Evolutionary conservation across 2,797 vertebrate genomes (phyloP), one percentile per base, ranked within the genome.

Genomic region (Lepus townsendii): DNA sequence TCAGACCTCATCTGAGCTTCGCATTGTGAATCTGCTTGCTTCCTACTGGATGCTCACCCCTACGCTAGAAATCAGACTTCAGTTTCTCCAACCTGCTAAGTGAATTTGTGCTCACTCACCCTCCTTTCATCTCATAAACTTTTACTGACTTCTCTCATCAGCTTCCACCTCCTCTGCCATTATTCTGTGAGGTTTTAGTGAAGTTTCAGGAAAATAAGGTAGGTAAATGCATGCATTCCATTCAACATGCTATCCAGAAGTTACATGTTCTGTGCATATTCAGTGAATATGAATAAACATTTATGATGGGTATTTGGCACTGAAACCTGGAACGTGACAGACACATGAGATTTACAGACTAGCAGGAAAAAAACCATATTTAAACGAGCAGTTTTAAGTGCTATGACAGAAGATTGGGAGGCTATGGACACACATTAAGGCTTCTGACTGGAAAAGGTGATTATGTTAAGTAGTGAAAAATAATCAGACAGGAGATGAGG

Each of bases 281-380:
- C 63, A 66, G 75, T 92, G 47, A 62, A n/a, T 76, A 87, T 63
- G 30, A 82, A 84, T 80, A 88, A 84, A 62, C 30, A 27, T 68
- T 82, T 83, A 75, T 83, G 62, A 92, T 27, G 85, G 88, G 38
- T 78, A 63, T 80, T 83, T 90, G 63, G 63, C 52, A 68, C 77
- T 50, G 75, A 52, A 77, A 26, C 26, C 76, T 80, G 17, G 62
- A 93, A 90, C 20, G 69, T 89, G 65, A 26, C 12, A 93, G 19
- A 52, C 26, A 75, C 68, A 75, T 17, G 42, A 32, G 50, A 75
- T 73, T 95, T 71, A 71, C 7, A 84, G 27, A 54, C 79, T 71
- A 27, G 54, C 27, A n/a, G 71, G 17, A 42, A 62, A 66, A 75
- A 83, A 42, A 10, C 78, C 42, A 83, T 54, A 66, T 42, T 91